Evolutionary conservation across 2,113 vertebrate species (phyloP), one percentile per base, ranked within the genome.

Genomic region (Sigmodon hispidus): DNA sequence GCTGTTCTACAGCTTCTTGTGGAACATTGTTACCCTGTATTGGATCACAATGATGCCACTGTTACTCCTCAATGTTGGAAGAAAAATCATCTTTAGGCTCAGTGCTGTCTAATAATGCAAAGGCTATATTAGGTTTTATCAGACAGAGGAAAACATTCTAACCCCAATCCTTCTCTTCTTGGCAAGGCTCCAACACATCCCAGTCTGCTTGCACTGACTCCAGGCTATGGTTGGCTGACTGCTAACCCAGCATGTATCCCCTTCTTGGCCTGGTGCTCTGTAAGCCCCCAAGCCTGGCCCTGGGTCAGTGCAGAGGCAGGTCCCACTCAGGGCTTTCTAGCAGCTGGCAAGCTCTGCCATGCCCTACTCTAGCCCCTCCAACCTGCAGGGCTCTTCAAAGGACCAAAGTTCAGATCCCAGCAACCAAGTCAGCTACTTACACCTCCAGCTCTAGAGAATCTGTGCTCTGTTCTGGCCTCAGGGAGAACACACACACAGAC

Each of bases 351-450:
- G 48, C 31, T 79, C 48, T 36, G 31, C 31, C 34, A 3, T 2
- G 29, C 9, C 16, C 17, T 12, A 9, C 31, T 2, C 8, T 0
- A 0, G 10, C 50, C 29, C 45, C 1, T 2, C 50, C 0, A 10
- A 22, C 21, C 34, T 13, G 19, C 10, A 7, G 10, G 9, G 34
- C 36, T 55, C 50, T 57, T 57, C 50, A 57, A 52, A 80, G 77
- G 77, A 55, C 52, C 50, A n/a, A 52, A 55, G 43, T 73, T 73
- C 13, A 22, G 24, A 48, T 50, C 15, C 43, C 73, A 45, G 24
- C 24, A 48, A 75, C 45, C 13, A 48, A 29, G 43, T 73, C 0
- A 2, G 16, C 50, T 55, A 9, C 50, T 21, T 16, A 11, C 50
- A 79, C 52, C 76, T 21, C 76, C 17, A 55, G 50, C 50, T n/a